Base-by-base conservation (phyloP, 1,140 invertebrate species). In the Zaprionus tsacasi region DNA sequence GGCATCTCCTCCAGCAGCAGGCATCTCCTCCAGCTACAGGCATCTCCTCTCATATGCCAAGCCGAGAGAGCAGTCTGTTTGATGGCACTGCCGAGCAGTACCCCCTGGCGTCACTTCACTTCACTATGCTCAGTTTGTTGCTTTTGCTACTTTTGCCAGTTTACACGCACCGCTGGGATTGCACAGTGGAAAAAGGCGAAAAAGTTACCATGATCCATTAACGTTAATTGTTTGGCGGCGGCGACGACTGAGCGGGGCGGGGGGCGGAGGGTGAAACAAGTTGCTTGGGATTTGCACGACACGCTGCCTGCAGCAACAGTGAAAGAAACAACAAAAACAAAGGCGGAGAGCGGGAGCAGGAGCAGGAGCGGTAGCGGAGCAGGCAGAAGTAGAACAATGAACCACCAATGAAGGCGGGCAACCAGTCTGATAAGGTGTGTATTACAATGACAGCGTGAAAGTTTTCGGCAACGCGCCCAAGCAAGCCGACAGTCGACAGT, bases 141-240 rank as follows among this genome's bases (percentile, higher is more conserved):
- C 83, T 83, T 80, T 88, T 68, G 73, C 83, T 83, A 83, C 83
- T 85, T 88, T 88, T 85, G 86, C 78, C 85, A 89, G 85, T 88
- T 88, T 88, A 88, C 85, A 88, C 81, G 85, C 85, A 89, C 85
- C 85, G 85, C 86, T 89, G 85, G 86, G 85, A 89, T 85, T 89
- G 83, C 85, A 85, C 78, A 89, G 71, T 81, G 78, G 70, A 89
- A 89, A 89, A 82, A 89, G 81, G 86, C 78, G 85, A 88, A 88
- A 88, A 89, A 89, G 86, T 89, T 89, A 89, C 85, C 81, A 89
- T 89, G 85, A 89, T 89, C 85, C 85, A 89, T 89, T 89, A 89
- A 89, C 85, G 85, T 89, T 89, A 89, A 89, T 89, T 89, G 85
- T 89, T 89, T 89, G 86, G 86, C 86, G 85, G 85, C 85, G 69